Base-by-base conservation (phyloP, 2,888 invertebrate genomes). In the Ceriagrion tenellum region DNA sequence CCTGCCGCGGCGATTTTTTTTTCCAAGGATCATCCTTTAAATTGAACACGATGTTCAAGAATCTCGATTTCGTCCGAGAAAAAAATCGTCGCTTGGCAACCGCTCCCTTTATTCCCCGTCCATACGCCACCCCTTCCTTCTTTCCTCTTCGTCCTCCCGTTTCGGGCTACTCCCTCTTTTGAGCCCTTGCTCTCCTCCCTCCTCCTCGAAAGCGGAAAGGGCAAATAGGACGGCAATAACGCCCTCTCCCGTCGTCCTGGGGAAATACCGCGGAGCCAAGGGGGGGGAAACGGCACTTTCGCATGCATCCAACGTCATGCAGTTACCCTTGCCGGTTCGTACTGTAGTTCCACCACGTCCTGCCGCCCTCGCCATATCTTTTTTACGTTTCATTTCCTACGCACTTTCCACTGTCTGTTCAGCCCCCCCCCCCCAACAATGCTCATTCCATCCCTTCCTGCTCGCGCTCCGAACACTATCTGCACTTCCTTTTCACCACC, bases 341-440 rank as follows among this genome's bases (percentile, higher is more conserved):
- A 35, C 13, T 81, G 81, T 81, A 81, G 81, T 81, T 81, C 81
- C 81, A 13, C 81, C 81, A 81, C 81, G 81, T 81, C 81, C 81
- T 35, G 10, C 30, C 35, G 13, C 81, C n/a, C 3, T 55, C 55
- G 18, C 30, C 26, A 26, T 89, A 20, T 89, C 55, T 89, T 89
- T 89, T 89, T 47, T 55, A 30, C 89, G 55, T 89, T 55, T 89
- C 89, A 47, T 55, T 89, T 89, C 55, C 89, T 47, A 26, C 89
- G n/a, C 55, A 47, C 16, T 47, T 89, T 26, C 55, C 26, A 20
- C 89, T n/a, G 40, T 1, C 40, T 26, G 13, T n/a, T n/a, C 47
- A 23, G 13, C 89, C 26, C 55, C 13, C 55, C 47, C 18, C 8
- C 47, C 55, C n/a, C 89, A 47, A 23, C 55, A 23, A 18, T 16